phyloP scores from a whole-genome alignment of 2,888 invertebrate genomes.

The Erpobdella octoculata region DNA sequence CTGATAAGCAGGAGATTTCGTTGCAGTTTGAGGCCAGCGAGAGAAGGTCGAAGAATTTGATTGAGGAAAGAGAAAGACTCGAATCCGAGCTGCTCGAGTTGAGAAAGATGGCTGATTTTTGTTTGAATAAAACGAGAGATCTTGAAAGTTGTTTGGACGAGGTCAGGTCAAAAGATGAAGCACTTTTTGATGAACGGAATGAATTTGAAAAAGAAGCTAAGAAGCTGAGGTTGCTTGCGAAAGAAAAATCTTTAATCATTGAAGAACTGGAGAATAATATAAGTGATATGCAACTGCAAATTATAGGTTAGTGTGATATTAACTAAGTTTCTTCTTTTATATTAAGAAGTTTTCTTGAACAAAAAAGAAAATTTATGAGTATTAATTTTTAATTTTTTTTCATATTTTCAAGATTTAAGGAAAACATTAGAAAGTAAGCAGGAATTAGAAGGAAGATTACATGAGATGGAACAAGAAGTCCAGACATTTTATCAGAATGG shows the following conservation, averaged over 20 bases:
- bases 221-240: slow-evolving; percentile 5
- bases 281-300: neutral
- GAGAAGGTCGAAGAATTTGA: neutral
- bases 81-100: neutral
- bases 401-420: slow-evolving; percentile 1
- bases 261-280: slow-evolving; percentile 1
- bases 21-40: neutral
- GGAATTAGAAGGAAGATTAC: slow-evolving; percentile 1
- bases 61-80: slow-evolving; percentile 4
- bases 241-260: neutral
- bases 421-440: neutral
- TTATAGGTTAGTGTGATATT: neutral
- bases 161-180: neutral
- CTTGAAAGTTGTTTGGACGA: slow-evolving; percentile 2
- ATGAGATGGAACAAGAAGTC: slow-evolving; percentile 11
- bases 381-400: neutral
- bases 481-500: neutral
- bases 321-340: too few relatives aligned
- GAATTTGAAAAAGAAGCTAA: slow-evolving; percentile 1
- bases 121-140: neutral
- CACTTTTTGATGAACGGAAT: neutral
- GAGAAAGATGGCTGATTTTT: slow-evolving; percentile 3
- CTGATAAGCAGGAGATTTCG: slow-evolving; percentile 9
- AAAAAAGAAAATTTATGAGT: neutral
- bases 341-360: neutral